Base-by-base conservation (phyloP, 2,113 vertebrate species). In the Apus apus region DNA sequence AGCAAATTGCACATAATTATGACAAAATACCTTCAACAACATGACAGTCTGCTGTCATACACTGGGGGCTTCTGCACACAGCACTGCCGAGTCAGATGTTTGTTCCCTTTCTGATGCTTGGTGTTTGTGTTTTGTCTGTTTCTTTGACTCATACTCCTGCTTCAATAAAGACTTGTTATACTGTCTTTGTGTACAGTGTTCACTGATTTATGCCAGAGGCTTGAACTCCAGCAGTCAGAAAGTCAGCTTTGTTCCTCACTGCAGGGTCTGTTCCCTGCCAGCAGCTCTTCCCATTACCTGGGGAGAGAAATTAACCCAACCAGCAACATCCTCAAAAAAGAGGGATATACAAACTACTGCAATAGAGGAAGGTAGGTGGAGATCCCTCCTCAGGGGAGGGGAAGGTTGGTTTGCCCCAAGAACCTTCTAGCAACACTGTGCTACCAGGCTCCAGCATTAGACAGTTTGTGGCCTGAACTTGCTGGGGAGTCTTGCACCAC, bases 1-100 rank as follows among this genome's bases (percentile, higher is more conserved):
- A 96, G 83, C 70, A 95, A 96, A 94, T 85, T 72, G 74, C 73
- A 92, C 38, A 58, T 77, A 92, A 94, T 91, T 94, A 87, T 92
- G 88, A 81, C 81, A 94, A 96, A 93, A 95, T 67, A 72, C 40
- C 56, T 67, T 70, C 77, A 94, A 78, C 90, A 94, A 62, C 32
- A 40, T 48, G 57, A 81, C 88, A 87, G 23, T 81, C 74, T 92
- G 73, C 70, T 90, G 81, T 89, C 8, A 12, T 64, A 54, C 27
- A 29, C 83, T 48, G 74, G 91, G 89, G 50, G 78, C 94, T 76
- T 80, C 95, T 89, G 95, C 93, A 90, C 61, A 30, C 34, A 32
- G 30, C 0, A 0, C 30, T 79, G 65, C 57, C 3, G 5, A 89
- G 38, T 77, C 9, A 19, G 79, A 38, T 87, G 79, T 75, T 93